Conservation (phyloP, 1,140 invertebrate genomes). For the Panagrolaimus sp. region DNA sequence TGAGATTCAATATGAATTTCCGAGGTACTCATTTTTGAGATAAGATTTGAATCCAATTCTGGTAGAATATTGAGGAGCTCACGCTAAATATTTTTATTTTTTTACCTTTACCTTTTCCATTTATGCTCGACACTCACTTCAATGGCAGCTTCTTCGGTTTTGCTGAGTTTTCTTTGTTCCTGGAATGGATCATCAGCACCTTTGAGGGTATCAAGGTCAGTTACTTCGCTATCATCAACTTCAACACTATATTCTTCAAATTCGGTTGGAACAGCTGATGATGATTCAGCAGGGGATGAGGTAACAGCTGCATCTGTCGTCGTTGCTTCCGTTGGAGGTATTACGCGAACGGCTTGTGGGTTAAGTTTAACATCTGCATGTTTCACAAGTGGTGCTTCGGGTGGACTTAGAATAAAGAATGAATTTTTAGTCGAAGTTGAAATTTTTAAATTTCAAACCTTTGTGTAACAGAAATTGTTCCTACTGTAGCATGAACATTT, state of each 20-base stretch:
- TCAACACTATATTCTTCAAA: slow-evolving; percentile 12
- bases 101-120: not conserved
- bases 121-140: slow-evolving; percentile 3
- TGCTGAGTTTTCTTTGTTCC: slow-evolving; percentile 7
- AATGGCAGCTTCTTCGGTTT: slow-evolving; percentile 10
- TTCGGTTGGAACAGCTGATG: not conserved
- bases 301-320: no score
- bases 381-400: not conserved
- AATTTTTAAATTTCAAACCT: no score
- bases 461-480: not conserved
- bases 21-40: not conserved
- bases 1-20: not conserved
- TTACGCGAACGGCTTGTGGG: not conserved
- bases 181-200: slow-evolving; percentile 13
- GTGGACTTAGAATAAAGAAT: no score
- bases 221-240: slow-evolving; percentile 13
- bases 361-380: not conserved
- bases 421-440: no score
- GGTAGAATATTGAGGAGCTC: slow-evolving; percentile 2
- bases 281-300: no score
- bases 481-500: not conserved
- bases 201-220: not conserved
- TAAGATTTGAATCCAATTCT: not conserved
- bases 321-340: not conserved
- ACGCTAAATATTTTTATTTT: slow-evolving; percentile 6